Evolutionary conservation across 2,113 vertebrate genomes (phyloP).

Genomic region (Cichladusa arquata): DNA sequence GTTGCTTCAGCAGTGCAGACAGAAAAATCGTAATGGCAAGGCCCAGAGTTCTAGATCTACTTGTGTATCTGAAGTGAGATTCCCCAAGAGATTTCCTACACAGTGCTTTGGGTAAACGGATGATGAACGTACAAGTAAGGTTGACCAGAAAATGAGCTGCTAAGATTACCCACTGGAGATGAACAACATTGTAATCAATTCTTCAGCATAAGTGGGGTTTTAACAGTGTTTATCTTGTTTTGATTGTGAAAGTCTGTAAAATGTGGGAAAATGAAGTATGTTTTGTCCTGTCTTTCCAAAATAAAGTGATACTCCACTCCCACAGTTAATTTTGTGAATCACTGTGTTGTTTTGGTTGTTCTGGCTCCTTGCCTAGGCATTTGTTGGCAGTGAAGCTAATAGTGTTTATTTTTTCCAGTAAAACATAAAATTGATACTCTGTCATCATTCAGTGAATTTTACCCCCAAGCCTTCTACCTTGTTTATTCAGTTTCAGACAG

Average conservation of each 20-base stretch:
- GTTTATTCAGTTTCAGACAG: neutral
- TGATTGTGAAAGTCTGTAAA: neutral
- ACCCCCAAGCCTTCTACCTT: neutral
- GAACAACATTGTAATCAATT: neutral
- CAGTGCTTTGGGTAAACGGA: neutral
- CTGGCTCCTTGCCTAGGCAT: neutral
- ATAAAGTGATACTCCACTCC: neutral
- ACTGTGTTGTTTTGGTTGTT: neutral
- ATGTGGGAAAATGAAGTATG: neutral
- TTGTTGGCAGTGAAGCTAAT: neutral
- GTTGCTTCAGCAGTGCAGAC: neutral
- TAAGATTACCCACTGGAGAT: neutral
- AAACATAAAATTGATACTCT: neutral
- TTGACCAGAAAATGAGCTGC: neutral
- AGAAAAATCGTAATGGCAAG: neutral
- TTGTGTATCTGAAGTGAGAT: neutral
- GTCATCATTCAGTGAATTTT: neutral
- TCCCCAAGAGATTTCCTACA: neutral
- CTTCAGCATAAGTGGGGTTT: neutral
- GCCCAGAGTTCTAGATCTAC: neutral
- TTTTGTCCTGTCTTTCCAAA: neutral
- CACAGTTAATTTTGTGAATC: neutral
- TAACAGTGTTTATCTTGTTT: neutral
- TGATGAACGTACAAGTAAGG: rapidly evolving
- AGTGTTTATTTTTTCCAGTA: neutral